Conservation (phyloP, 2,888 invertebrate genomes). For the Rotaria macrura region DNA sequence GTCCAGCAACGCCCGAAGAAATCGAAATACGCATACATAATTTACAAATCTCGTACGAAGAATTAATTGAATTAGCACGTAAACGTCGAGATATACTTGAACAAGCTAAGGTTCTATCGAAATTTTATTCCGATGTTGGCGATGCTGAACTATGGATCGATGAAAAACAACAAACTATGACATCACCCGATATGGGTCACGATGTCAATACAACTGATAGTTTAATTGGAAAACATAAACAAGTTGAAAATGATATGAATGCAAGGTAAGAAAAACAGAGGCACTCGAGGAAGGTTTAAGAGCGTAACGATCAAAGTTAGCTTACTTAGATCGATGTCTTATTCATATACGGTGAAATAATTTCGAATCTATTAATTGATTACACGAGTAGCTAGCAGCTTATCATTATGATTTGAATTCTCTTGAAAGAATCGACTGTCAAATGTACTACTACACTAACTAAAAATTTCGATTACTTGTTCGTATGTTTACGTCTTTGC, state of each 20-base stretch:
- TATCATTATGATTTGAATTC: too few species aligned
- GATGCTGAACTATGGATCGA: conserved; percentile 94
- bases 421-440: too few species aligned
- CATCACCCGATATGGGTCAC: conserved; percentile 51
- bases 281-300: too few species aligned
- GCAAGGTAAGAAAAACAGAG: background rate
- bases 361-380: too few species aligned
- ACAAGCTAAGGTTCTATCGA: conserved; percentile 81
- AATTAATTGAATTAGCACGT: conserved; percentile 25
- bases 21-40: conserved; percentile 22
- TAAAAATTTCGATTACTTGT: too few species aligned
- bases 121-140: conserved; percentile 90
- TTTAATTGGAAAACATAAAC: background rate
- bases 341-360: too few species aligned
- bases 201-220: background rate
- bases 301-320: too few species aligned
- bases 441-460: too few species aligned
- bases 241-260: background rate
- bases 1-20: conserved; percentile 6
- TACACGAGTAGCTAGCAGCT: too few species aligned
- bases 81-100: conserved; percentile 65
- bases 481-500: too few species aligned
- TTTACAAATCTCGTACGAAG: conserved; percentile 18
- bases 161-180: conserved; percentile 77
- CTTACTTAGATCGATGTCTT: too few species aligned